Conservation (phyloP, 2,797 vertebrate species). For the Notolepis coatsorum region DNA sequence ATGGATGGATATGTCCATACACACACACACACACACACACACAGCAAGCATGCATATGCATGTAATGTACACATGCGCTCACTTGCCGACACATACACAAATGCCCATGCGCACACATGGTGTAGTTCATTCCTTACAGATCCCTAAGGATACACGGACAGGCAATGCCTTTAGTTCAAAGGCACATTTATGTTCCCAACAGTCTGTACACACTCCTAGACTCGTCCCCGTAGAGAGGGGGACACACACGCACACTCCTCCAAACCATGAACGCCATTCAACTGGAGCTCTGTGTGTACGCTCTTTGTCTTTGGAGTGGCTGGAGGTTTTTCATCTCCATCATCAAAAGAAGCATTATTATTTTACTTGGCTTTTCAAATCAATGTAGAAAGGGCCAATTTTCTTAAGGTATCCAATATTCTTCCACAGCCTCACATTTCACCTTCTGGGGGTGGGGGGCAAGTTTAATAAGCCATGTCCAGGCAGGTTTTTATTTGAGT, state of each 20-base stretch:
- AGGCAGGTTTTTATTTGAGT: conserved; percentile 14
- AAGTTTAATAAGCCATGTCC: conserved; percentile 24
- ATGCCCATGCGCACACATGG: too few species aligned
- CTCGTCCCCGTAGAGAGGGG: neutral
- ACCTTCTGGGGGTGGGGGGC: conserved; percentile 24
- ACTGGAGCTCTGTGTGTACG: conserved; percentile 3
- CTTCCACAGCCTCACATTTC: conserved; percentile 18
- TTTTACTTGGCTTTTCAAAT: conserved; percentile 47
- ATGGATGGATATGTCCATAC: neutral
- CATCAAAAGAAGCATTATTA: conserved; percentile 55
- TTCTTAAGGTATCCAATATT: conserved; percentile 16
- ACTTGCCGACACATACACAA: neutral
- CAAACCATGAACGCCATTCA: conserved; percentile 16
- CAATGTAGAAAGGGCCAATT: conserved; percentile 31
- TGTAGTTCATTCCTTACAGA: neutral
- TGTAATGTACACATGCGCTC: neutral
- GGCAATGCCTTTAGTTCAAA: conserved; percentile 33
- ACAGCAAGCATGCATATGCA: conserved; percentile 1
- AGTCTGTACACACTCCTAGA: conserved; percentile 1
- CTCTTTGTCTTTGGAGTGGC: conserved; percentile 33
- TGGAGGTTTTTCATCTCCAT: conserved; percentile 49
- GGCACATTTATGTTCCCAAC: conserved; percentile 24
- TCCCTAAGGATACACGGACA: conserved; percentile 17
- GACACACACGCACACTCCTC: conserved; percentile 5
- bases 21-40: neutral